Evolutionary conservation across 1,140 invertebrate species (phyloP).

Genomic region (Listronotus oregonensis): DNA sequence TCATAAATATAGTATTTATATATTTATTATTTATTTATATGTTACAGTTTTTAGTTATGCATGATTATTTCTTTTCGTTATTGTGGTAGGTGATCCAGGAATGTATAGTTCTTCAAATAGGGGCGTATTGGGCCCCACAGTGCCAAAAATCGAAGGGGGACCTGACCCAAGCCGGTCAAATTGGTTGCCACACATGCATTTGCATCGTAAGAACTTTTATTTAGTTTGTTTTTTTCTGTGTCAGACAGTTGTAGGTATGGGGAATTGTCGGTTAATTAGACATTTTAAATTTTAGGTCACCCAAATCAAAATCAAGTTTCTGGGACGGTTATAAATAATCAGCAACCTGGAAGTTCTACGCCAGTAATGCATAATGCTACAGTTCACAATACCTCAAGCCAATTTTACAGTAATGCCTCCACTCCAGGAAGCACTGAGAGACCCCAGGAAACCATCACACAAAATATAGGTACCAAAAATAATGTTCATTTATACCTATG

Average conservation of each 20-base stretch:
- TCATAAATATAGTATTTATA: constrained; percentile 1
- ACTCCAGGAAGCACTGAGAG: constrained; percentile 35
- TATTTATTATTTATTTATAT: constrained; percentile 11
- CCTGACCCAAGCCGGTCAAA: constrained; percentile 59
- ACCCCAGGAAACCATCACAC: constrained; percentile 39
- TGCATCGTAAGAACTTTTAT: constrained; percentile 65
- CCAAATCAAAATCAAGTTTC: constrained; percentile 33
- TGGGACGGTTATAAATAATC: constrained; percentile 26
- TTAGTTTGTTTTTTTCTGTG: constrained; percentile 57
- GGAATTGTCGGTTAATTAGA: neutral
- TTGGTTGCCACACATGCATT: constrained; percentile 64
- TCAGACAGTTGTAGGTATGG: neutral
- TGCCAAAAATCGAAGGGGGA: constrained; percentile 61
- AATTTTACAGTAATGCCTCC: constrained; percentile 42
- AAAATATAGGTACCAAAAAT: constrained; percentile 38
- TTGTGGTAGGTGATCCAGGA: constrained; percentile 57
- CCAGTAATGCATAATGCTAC: constrained; percentile 26
- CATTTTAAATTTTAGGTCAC: constrained; percentile 17
- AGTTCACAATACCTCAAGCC: constrained; percentile 32
- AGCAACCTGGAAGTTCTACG: constrained; percentile 12
- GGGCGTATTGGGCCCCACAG: constrained; percentile 54
- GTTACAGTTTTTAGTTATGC: constrained; percentile 41
- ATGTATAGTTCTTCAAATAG: constrained; percentile 59
- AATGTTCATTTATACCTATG: neutral
- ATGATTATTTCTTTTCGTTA: constrained; percentile 49